A percentile compares a stretch with the other conserved stretches of the same genome.
These are phyloP conservation scores for Gallinago paraguaiae DNA, from an alignment of 2,113 vertebrate genomes.

Conservation along the genomic window DNA sequence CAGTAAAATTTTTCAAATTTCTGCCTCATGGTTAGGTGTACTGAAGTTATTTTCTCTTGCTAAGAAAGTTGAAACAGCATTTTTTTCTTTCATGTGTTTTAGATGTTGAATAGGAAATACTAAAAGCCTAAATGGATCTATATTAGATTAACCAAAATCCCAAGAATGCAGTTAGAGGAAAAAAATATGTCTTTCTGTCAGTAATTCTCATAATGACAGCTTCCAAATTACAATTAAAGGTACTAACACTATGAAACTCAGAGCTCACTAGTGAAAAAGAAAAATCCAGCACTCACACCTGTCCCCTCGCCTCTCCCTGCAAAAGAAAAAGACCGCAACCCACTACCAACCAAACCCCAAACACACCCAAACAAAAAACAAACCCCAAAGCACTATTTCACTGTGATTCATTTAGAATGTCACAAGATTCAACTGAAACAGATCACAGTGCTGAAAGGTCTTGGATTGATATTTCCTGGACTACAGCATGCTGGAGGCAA, in stretches of 20 bases:
- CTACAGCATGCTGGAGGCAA: background rate
- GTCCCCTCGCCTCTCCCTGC: no score
- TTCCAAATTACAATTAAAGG: background rate
- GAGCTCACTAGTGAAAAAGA: background rate
- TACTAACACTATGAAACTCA: background rate
- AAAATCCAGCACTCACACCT: background rate
- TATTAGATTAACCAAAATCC: background rate
- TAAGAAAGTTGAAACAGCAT: background rate
- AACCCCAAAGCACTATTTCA: background rate
- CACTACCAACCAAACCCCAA: no score
- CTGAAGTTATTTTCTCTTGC: background rate
- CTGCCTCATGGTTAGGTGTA: background rate
- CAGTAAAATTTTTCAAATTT: background rate
- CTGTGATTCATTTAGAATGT: background rate
- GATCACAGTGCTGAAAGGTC: background rate
- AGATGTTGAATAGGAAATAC: background rate
- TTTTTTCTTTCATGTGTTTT: background rate
- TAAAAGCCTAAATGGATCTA: background rate
- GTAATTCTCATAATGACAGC: background rate
- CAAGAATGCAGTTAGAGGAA: background rate
- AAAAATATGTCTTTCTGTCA: background rate
- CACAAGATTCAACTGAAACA: background rate
- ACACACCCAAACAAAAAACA: background rate
- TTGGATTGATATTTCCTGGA: background rate
- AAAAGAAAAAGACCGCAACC: no score